Conservation (phyloP, 2,888 invertebrate genomes). For the Lepidochitona cinerea region DNA sequence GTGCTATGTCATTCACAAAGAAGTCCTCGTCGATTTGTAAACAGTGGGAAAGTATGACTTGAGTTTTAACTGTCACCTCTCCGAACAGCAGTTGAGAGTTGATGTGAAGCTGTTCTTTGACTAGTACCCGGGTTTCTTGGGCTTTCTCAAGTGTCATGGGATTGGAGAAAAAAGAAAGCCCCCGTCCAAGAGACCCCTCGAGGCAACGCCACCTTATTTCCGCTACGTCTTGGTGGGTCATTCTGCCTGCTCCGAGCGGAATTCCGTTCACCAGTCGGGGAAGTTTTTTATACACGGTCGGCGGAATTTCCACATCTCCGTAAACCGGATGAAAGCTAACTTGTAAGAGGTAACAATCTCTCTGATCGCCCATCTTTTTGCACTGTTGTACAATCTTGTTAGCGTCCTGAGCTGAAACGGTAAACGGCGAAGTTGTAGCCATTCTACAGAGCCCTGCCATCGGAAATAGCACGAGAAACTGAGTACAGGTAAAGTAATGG, state of each 20-base stretch:
- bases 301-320: constrained; percentile 46
- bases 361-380: constrained; percentile 41
- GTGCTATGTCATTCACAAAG: constrained; percentile 63
- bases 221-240: constrained; percentile 50
- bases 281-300: constrained; percentile 55
- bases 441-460: too few relatives aligned
- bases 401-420: constrained; percentile 52
- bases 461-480: too few relatives aligned
- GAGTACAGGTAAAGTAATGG: too few relatives aligned
- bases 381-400: constrained; percentile 42
- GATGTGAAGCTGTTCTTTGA: constrained; percentile 52
- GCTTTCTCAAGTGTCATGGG: constrained; percentile 61
- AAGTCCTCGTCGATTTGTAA: constrained; percentile 57
- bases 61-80: constrained; percentile 61
- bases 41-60: constrained; percentile 56
- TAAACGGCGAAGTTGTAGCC: constrained; percentile 53
- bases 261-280: constrained; percentile 64
- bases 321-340: constrained; percentile 57
- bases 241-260: constrained; percentile 61
- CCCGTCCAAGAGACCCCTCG: constrained; percentile 51
- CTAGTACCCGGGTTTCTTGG: constrained; percentile 47
- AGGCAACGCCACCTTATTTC: constrained; percentile 60
- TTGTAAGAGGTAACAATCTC: constrained; percentile 55
- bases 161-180: constrained; percentile 56
- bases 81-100: constrained; percentile 60